Conservation (phyloP, 2,888 invertebrate species). For the Quadroppia sp. region DNA sequence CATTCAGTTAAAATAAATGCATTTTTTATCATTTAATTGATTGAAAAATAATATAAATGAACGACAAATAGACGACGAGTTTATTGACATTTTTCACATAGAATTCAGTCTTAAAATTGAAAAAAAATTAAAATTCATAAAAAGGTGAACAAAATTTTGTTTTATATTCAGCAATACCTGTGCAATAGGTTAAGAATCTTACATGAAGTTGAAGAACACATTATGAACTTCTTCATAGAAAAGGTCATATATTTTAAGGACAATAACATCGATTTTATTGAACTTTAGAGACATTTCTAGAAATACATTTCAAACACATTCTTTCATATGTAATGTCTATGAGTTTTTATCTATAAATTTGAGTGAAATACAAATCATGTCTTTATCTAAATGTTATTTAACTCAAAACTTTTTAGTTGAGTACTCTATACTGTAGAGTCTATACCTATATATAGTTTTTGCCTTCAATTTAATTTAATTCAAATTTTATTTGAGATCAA, state of each 20-base stretch:
- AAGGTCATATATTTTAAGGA: constrained; percentile 9
- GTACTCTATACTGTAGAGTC: not conserved
- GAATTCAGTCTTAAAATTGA: too few relatives aligned
- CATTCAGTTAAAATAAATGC: too few relatives aligned
- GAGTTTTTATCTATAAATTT: not conserved
- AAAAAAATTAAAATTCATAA: not conserved
- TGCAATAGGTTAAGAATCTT: constrained; percentile 11
- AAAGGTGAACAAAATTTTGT: not conserved
- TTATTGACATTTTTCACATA: too few relatives aligned
- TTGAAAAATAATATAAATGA: too few relatives aligned
- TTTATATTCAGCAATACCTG: not conserved
- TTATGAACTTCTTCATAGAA: not conserved
- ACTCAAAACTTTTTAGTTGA: not conserved
- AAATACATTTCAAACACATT: not conserved
- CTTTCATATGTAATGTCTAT: not conserved
- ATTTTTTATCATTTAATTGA: too few relatives aligned
- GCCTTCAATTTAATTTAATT: not conserved
- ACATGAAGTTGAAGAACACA: constrained; percentile 7
- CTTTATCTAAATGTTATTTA: not conserved
- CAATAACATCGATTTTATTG: constrained; percentile 21
- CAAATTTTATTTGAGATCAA: not conserved
- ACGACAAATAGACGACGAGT: too few relatives aligned
- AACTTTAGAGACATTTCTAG: not conserved
- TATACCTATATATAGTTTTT: not conserved
- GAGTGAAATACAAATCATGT: not conserved